phyloP scores from a whole-genome alignment of 2,113 vertebrate genomes.

The Lagopus leucura region DNA sequence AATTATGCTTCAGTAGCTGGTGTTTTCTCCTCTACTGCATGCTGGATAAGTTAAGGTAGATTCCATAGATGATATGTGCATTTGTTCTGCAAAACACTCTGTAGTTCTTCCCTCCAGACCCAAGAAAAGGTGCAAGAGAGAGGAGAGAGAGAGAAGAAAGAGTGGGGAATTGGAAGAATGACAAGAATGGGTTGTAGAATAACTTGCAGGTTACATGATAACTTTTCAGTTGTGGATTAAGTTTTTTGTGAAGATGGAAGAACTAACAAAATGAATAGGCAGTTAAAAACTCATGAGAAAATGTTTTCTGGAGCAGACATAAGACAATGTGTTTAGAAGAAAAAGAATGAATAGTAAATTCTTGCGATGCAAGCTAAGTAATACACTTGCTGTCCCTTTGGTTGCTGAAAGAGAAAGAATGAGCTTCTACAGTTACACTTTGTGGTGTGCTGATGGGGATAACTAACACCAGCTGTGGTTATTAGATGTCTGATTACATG shows the following conservation, averaged over 20 bases:
- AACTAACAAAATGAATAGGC: neutral
- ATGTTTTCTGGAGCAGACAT: neutral
- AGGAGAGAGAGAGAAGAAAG: neutral
- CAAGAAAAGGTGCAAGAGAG: neutral
- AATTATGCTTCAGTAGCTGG: neutral
- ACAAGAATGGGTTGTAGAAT: conserved; percentile 55
- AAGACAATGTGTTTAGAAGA: neutral
- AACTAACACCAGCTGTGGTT: neutral
- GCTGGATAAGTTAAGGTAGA: neutral
- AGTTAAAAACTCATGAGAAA: neutral
- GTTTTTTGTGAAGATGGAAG: neutral
- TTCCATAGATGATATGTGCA: neutral
- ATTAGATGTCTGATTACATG: neutral
- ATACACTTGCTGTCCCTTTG: accelerated
- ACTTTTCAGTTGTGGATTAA: conserved; percentile 52
- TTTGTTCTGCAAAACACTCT: neutral
- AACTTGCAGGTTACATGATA: conserved; percentile 34
- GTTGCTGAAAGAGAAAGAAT: neutral
- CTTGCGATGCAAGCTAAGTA: neutral
- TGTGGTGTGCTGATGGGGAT: neutral
- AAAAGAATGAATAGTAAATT: neutral
- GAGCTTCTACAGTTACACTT: neutral
- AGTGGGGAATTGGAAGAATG: conserved; percentile 36
- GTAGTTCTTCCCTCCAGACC: neutral
- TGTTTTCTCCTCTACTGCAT: neutral